Base-by-base conservation (phyloP, 2,113 vertebrate genomes). In the Pipa parva region DNA sequence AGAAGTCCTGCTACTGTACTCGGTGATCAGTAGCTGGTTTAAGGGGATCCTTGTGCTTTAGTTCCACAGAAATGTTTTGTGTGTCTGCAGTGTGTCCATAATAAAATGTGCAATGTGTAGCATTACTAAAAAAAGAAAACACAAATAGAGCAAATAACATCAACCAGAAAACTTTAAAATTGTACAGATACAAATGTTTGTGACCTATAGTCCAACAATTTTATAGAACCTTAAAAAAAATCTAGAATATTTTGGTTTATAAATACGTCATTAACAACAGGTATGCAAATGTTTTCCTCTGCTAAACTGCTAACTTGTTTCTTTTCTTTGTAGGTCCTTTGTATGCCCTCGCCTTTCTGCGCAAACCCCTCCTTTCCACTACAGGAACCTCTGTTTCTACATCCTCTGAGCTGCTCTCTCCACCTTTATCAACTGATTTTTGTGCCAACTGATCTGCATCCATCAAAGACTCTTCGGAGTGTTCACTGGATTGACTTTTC, bases 291-390 rank as follows among this genome's bases (percentile, higher is more conserved):
- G 49, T 67, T 54, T 69, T 69, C 60, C 61, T 56, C 7, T 25
- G 42, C 71, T 55, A 90, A 54, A 69, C 74, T 28, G 81, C 78
- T 18, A 67, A 71, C 87, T 92, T 76, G 85, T 81, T 74, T 85
- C 72, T 90, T 79, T 90, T 88, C 83, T 90, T 92, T 28, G 79
- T 72, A 27, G 87, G 86, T 39, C 86, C 86, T 82, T 89, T 90
- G 63, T 83, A 81, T n/a, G 78, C 85, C 75, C 89, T 90, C 55
- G 84, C 79, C 78, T 91, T 92, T 71, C 86, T 87, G 67, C 88
- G 72, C 71, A 91, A 73, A 75, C 72, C 89, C 76, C 88, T 81
- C 74, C 89, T 78, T 62, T 91, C 90, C 22, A 88, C 79, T 13
- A 90, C 56, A 1, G 90, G 89, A 7, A 84, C 80, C 60, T 90